Evolutionary conservation across 2,797 vertebrate genomes (phyloP), one percentile per base, ranked within the genome.

Genomic region (Typhlichthys eigenmanni): DNA sequence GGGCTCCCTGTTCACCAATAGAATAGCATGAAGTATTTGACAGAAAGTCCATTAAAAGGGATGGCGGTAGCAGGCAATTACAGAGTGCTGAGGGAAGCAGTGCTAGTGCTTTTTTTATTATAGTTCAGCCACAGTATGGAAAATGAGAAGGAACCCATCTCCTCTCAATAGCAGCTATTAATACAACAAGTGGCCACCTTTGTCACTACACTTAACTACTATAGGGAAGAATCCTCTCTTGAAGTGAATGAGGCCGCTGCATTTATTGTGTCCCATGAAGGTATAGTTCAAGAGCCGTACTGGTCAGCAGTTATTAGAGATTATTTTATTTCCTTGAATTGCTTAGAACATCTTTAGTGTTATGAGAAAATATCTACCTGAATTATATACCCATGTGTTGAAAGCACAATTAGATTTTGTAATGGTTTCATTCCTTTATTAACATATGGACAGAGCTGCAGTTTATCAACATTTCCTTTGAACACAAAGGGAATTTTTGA

Each of bases 41-140:
- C 89, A 91, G 87, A 87, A 87, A 84, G 84, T 85, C 87, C 88
- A 92, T 89, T 90, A 90, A 90, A 91, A 81, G 76, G 90, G 88
- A 91, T 85, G 84, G 82, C 89, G 86, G 83, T 86, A 75, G 75
- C 79, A 87, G 76, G 86, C 88, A 90, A 92, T 92, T 91, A 91
- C 86, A 80, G 75, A 90, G 79, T 88, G 90, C 87, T 90, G 90
- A 89, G 88, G 84, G 76, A 89, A 86, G 88, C 89, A 86, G 71
- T 72, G 85, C 52, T 54, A 66, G 57, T 66, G 60, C 76, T 81
- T 84, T 88, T 53, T 86, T 87, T 83, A 84, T 88, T 84, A 82
- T 83, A 83, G 75, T 80, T 85, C 74, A 81, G 83, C 85, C 83
- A 64, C 71, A 48, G 75, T 76, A 82, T 79, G 69, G 83, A 87